A percentile compares a stretch with the other conserved stretches of the same genome.
Evolutionary conservation across 2,888 invertebrate species (phyloP).

Genomic region (Automeris io): DNA sequence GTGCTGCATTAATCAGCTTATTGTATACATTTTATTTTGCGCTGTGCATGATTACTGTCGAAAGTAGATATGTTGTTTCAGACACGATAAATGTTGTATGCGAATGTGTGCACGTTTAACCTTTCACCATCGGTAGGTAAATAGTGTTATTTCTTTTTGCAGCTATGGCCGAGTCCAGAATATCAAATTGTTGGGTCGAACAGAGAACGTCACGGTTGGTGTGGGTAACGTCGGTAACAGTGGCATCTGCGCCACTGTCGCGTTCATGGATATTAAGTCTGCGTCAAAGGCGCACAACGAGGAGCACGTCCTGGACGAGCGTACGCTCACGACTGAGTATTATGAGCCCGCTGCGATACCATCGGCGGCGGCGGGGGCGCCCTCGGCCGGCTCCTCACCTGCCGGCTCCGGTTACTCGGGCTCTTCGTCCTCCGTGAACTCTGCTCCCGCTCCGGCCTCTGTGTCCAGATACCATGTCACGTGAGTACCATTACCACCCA

Average conservation of each 20-base stretch:
- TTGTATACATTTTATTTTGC: conserved; percentile 7
- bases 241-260: conserved; percentile 91
- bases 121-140: conserved; percentile 6
- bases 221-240: conserved; percentile 71
- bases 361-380: conserved; percentile 74
- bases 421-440: conserved; percentile 79
- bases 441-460: conserved; percentile 57
- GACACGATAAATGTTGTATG: neutral
- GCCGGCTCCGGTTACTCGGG: conserved; percentile 79
- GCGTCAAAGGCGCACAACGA: conserved; percentile 95
- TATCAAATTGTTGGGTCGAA: conserved; percentile 91
- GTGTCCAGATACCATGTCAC: conserved; percentile 67
- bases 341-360: conserved; percentile 90
- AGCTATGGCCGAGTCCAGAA: conserved; percentile 99
- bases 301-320: conserved; percentile 92
- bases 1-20: conserved; percentile 7
- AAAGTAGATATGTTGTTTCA: neutral
- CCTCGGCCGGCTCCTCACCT: conserved; percentile 73
- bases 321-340: conserved; percentile 92
- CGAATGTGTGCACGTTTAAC: neutral
- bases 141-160: conserved; percentile 49
- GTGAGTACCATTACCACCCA: too few species aligned
- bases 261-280: conserved; percentile 98
- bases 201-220: conserved; percentile 71
- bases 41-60: conserved; percentile 1